A percentile compares a stretch with the other conserved stretches of the same genome.
phyloP scores from a whole-genome alignment of 1,140 invertebrate genomes.

The Bacillus rossius region DNA sequence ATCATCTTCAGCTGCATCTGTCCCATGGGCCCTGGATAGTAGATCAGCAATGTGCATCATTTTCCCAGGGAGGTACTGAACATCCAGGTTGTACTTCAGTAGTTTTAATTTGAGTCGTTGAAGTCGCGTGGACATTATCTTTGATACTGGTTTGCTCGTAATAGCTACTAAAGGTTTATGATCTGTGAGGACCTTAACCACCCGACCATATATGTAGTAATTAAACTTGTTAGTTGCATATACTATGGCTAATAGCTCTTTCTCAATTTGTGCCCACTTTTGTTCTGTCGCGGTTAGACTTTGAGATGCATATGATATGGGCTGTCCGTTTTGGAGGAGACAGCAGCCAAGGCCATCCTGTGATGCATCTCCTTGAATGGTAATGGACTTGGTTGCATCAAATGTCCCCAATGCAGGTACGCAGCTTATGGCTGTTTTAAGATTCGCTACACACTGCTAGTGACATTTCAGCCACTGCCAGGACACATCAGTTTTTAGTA shows the following conservation, averaged over 20 bases:
- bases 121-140: conserved; percentile 28
- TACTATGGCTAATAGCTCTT: conserved; percentile 8
- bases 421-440: conserved; percentile 26
- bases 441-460: conserved; percentile 21
- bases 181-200: conserved; percentile 33
- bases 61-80: conserved; percentile 22
- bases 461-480: conserved; percentile 25
- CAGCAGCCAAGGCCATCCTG: conserved; percentile 33
- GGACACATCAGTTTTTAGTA: conserved; percentile 25
- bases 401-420: conserved; percentile 28
- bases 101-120: conserved; percentile 33
- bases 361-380: conserved; percentile 31
- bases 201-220: conserved; percentile 37
- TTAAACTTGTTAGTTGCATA: conserved; percentile 37
- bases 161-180: conserved; percentile 35
- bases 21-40: not conserved
- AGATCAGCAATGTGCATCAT: not conserved
- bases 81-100: conserved; percentile 29
- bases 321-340: conserved; percentile 29
- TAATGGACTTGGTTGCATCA: conserved; percentile 25
- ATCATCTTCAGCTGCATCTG: not conserved
- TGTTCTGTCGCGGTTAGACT: conserved; percentile 21
- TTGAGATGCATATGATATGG: conserved; percentile 35
- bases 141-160: conserved; percentile 28
- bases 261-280: conserved; percentile 11